A percentile compares a stretch with the other conserved stretches of the same genome.
phyloP scores from a whole-genome alignment of 2,797 vertebrate genomes.

The Sus cebifrons region DNA sequence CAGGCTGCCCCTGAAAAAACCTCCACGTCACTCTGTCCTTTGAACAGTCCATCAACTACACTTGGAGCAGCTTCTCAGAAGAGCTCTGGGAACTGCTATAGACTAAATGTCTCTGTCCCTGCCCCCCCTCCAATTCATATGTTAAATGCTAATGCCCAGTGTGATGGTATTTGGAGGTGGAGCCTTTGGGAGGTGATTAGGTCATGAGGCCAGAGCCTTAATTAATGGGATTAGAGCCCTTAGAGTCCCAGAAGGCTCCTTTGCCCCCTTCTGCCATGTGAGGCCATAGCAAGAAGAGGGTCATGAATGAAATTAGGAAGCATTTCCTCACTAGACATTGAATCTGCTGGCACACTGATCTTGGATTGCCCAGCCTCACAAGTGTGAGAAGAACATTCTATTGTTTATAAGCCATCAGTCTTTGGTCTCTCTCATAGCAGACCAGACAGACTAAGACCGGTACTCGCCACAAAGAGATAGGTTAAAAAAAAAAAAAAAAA shows the following conservation, averaged over 20 bases:
- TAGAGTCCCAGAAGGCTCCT: neutral
- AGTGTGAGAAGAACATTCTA: neutral
- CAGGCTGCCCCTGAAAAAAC: neutral
- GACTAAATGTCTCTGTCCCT: neutral
- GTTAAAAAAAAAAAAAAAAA: constrained; percentile 29
- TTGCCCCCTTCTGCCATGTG: neutral
- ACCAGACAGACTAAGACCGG: neutral
- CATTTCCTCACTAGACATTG: neutral
- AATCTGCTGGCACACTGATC: neutral
- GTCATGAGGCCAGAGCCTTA: neutral
- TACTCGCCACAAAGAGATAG: neutral
- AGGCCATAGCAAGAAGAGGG: neutral
- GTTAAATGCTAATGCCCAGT: neutral
- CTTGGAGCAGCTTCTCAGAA: constrained; percentile 12
- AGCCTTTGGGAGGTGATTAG: neutral
- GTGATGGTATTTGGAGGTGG: neutral
- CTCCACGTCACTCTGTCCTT: neutral
- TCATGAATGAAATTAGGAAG: neutral
- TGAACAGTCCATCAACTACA: neutral
- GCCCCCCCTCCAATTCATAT: neutral
- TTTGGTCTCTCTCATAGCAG: neutral
- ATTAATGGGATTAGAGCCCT: neutral
- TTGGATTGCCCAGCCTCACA: neutral
- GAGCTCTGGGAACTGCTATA: constrained; percentile 1
- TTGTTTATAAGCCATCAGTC: neutral